Base-by-base conservation (phyloP, 1,140 invertebrate genomes). In the Ceratitis capitata region DNA sequence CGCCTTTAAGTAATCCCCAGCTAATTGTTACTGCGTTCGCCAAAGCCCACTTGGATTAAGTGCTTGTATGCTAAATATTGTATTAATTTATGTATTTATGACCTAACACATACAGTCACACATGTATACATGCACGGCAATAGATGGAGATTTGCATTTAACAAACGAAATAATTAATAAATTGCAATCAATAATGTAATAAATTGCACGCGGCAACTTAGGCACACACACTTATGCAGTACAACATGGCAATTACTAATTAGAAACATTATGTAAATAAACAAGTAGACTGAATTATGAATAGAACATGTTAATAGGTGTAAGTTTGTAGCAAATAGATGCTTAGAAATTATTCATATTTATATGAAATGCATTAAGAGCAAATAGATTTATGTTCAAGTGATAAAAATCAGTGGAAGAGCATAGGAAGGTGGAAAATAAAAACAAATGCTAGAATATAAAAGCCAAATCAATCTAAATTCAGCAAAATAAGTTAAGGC, bases 101-200 rank as follows among this genome's bases (percentile, higher is more conserved):
- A 10, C 23, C 29, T 5, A 26, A 26, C 26, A 61, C 29, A 49
- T 14, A 49, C 14, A 49, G 47, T 49, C 47, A 49, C 23, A 3
- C 3, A 19, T 53, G 6, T 23, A 23, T 49, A 49, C 10, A 49
- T 49, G 9, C 9, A n/a, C 51, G n/a, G 23, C 29, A 64, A 23
- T 64, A 45, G 9, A 23, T n/a, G n/a, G n/a, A n/a, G n/a, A n/a
- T 78, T 14, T 78, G 69, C 69, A 16, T 45, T 78, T 78, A 42
- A 35, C 69, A 78, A 78, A 45, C 39, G 35, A 45, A 78, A 78
- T 78, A 45, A 78, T 78, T 78, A 78, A 78, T 78, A 78, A 78
- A 78, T 78, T 78, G n/a, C 69, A 78, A 78, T 78, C 69, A 78
- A 78, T 78, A 78, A 78, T 47, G 69, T 78, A 78, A 78, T 78